Percentiles rank a stretch among this genome's conserved stretches.
Evolutionary conservation across 2,888 invertebrate genomes (phyloP).

Genomic region (Lasioglossum zephyrum): DNA sequence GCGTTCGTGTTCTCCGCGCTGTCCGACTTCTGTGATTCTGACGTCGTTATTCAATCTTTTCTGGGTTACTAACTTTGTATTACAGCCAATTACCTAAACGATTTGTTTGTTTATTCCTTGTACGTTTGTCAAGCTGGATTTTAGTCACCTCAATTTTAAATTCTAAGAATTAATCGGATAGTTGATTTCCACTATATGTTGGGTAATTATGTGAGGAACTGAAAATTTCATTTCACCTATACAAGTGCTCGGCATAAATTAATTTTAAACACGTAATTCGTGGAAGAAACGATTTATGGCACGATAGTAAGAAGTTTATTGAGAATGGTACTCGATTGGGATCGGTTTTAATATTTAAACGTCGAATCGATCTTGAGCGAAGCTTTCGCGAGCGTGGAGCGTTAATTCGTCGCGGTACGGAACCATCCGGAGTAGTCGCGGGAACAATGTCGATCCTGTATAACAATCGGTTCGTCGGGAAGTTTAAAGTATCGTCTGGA

Average conservation of each 20-base stretch:
- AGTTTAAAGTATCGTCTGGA: constrained; percentile 60
- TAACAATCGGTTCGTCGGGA: constrained; percentile 47
- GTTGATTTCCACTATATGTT: too few relatives aligned
- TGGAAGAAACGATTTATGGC: too few relatives aligned
- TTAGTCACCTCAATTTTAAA: too few relatives aligned
- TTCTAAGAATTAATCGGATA: too few relatives aligned
- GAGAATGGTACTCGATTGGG: neutral
- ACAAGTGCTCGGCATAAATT: too few relatives aligned
- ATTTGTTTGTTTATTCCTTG: too few relatives aligned
- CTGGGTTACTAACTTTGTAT: too few relatives aligned
- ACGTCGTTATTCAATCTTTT: neutral
- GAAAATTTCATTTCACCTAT: too few relatives aligned
- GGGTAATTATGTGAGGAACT: too few relatives aligned
- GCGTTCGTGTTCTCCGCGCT: neutral
- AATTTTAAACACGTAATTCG: too few relatives aligned
- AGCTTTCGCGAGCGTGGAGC: constrained; percentile 5
- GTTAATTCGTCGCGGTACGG: constrained; percentile 7
- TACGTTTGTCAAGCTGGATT: too few relatives aligned
- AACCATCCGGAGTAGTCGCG: constrained; percentile 34
- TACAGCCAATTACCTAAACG: too few relatives aligned
- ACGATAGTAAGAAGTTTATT: neutral
- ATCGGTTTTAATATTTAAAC: neutral
- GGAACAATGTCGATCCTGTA: constrained; percentile 42
- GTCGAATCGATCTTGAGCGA: neutral
- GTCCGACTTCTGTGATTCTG: neutral